A percentile compares a stretch with the other conserved stretches of the same genome.
These are phyloP conservation scores for Neofelis nebulosa DNA, from an alignment of 2,113 vertebrate species.

Conservation along the genomic window DNA sequence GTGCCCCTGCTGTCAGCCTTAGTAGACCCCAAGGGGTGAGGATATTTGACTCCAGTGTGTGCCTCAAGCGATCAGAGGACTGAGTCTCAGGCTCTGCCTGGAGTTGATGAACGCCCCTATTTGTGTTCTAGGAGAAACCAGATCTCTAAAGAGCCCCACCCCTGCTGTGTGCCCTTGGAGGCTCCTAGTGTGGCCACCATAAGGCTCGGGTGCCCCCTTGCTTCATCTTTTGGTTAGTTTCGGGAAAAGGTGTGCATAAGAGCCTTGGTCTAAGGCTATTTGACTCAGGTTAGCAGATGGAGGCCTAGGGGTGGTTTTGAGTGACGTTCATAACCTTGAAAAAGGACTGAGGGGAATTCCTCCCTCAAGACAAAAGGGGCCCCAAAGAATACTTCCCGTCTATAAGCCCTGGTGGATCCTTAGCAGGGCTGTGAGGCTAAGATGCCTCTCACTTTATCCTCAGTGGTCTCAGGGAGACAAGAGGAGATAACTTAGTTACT, in stretches of 20 bases:
- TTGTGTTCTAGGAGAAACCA: background rate
- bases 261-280: background rate
- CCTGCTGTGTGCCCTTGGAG: background rate
- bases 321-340: background rate
- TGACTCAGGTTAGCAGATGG: background rate
- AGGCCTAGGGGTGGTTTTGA: background rate
- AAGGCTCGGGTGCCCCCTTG: background rate
- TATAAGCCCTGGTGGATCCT: background rate
- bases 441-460: background rate
- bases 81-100: background rate
- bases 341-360: background rate
- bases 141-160: background rate
- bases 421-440: background rate
- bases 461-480: background rate
- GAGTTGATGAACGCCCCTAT: background rate
- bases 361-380: background rate
- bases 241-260: background rate
- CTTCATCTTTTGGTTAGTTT: background rate
- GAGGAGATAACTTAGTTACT: background rate
- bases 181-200: background rate
- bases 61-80: background rate
- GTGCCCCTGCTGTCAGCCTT: fast-evolving
- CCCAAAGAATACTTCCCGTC: background rate
- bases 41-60: background rate
- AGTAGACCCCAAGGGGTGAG: background rate